Base-by-base conservation (phyloP, 2,888 invertebrate genomes). In the Carcina quercana region DNA sequence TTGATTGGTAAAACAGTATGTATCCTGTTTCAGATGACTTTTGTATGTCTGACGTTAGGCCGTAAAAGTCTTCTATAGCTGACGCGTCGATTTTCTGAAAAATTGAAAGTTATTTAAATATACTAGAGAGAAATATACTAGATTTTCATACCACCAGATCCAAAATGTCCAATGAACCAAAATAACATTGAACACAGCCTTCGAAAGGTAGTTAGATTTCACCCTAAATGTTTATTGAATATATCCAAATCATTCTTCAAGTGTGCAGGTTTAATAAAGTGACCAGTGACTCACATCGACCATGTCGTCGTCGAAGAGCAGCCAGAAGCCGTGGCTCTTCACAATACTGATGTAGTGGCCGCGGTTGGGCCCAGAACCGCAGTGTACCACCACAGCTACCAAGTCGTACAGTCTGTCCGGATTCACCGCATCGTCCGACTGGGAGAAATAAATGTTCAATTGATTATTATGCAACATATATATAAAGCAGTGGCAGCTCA, bases 311-410 rank as follows among this genome's bases (percentile, higher is more conserved):
- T 99, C 99, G 84, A 99, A 99, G 3, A 99, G 89, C 47, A 99
- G 86, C 99, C 99, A 99, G 76, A 98, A 95, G 34, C 98, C 97
- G 82, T 98, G 97, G 73, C 97, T 97, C 85, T 99, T 99, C 35
- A 99, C 99, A 72, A 99, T 97, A 75, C 97, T 97, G 76, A 99
- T 99, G 85, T 99, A 99, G 79, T 99, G 99, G 15, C 99, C 99
- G 38, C 99, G 89, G 85, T 99, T 99, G 49, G 98, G 98, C 30
- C 99, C 98, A 45, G 97, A 97, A 43, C 99, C 99, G 80, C 99
- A 99, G 84, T 99, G 99, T 57, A 99, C 97, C 47, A 99, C 99
- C 49, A 99, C 98, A 25, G 99, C 98, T 43, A 98, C 97, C 58
- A 99, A 86, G 85, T 99, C 98, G 82, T 99, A 99, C 60, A 99